Base-by-base conservation (phyloP, 2,888 invertebrate genomes). In the Volucella zonaria region DNA sequence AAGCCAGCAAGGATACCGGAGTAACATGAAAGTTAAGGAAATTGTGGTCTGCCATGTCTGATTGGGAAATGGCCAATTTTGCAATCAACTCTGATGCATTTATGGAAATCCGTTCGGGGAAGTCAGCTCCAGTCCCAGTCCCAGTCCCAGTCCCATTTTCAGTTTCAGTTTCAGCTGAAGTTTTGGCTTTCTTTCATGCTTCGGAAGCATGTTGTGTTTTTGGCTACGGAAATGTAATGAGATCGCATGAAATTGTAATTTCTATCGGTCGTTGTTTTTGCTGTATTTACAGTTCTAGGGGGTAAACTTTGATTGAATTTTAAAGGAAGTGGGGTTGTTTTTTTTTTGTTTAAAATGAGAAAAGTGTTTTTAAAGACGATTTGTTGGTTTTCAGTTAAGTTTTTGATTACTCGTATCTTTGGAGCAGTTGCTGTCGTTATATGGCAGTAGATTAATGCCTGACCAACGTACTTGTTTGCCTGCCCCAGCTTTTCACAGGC, bases 31-130 rank as follows among this genome's bases (percentile, higher is more conserved):
- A 68, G 67, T 77, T 73, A 49, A 76, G 85, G 85, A 85, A 85
- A 77, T 81, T 85, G 81, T 62, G 85, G 85, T 85, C 76, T 85
- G 76, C 67, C 71, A 73, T 85, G 54, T 81, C 81, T 85, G 81
- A 85, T 85, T 85, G 85, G 85, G 85, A 85, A 85, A 81, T 85
- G 85, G 85, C 85, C 85, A 85, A 85, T 85, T 85, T 77, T 38
- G 73, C 76, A 85, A 85, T 85, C 85, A 85, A 64, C 67, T 54
- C 80, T 67, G 81, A 85, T 81, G 81, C 76, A 85, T 85, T 81
- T 81, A 85, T 85, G 85, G 85, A 85, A 81, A 85, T 85, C 81
- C 85, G 85, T 77, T 85, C 73, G 51, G 73, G 56, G 42, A 73
- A 81, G 81, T 81, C 76, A 73, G 76, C 61, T 68, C 52, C 68